These are phyloP conservation scores for Diarsia dahlii DNA, from an alignment of 2,888 invertebrate species.

Conservation along the genomic window DNA sequence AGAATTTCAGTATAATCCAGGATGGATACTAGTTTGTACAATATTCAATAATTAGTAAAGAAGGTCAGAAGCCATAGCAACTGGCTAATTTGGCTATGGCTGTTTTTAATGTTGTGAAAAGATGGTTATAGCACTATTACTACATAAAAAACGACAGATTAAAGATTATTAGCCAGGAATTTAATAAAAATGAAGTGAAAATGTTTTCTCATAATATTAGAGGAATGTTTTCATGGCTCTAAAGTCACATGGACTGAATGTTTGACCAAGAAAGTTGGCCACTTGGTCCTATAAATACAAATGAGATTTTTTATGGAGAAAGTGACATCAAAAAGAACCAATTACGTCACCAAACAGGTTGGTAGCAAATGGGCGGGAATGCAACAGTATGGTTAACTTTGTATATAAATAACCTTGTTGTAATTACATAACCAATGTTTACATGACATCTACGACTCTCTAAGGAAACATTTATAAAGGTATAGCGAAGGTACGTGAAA, in stretches of 20 bases:
- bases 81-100: conserved; percentile 2
- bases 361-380: conserved; percentile 85
- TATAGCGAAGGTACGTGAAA: conserved; percentile 69
- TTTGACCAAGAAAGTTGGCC: conserved; percentile 50
- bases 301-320: conserved; percentile 75
- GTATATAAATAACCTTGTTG: conserved; percentile 75
- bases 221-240: conserved; percentile 5
- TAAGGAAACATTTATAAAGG: conserved; percentile 52
- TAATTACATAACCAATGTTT: conserved; percentile 80
- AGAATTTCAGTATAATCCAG: not conserved
- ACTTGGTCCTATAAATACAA: conserved; percentile 22
- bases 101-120: not conserved
- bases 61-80: conserved; percentile 28
- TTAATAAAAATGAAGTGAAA: not conserved
- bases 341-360: conserved; percentile 85
- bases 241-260: conserved; percentile 19
- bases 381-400: conserved; percentile 57
- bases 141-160: not conserved
- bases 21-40: not conserved
- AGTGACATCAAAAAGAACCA: conserved; percentile 75
- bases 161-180: not conserved
- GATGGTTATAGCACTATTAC: not conserved
- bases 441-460: conserved; percentile 67
- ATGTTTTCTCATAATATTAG: not conserved
- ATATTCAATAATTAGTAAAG: conserved; percentile 1